phyloP scores from a whole-genome alignment of 1,140 invertebrate genomes.

The Acyrthosiphon pisum region DNA sequence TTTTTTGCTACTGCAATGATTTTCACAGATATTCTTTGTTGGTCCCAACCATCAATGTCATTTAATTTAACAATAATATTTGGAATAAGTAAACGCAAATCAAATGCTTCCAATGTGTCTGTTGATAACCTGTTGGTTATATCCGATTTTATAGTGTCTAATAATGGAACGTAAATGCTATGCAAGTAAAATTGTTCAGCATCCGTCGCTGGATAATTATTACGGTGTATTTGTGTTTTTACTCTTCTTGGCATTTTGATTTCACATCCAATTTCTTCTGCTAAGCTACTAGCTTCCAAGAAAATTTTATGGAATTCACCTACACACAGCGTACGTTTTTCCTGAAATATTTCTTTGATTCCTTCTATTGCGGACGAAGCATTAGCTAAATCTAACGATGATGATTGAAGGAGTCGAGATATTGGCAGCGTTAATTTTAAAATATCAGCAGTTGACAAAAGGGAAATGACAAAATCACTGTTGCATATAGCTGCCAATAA shows the following conservation, averaged over 20 bases:
- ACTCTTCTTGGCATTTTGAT: background rate
- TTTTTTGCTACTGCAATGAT: background rate
- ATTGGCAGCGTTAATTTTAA: too few species aligned
- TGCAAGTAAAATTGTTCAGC: too few species aligned
- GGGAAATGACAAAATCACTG: too few species aligned
- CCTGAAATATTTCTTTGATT: too few species aligned
- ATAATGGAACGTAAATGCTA: constrained; percentile 7
- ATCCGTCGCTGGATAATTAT: background rate
- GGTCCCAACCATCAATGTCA: background rate
- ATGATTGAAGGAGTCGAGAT: too few species aligned
- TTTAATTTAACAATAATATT: background rate
- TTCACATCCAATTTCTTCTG: background rate
- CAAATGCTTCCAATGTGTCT: background rate
- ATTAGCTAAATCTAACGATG: too few species aligned
- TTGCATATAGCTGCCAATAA: too few species aligned
- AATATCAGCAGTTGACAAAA: too few species aligned
- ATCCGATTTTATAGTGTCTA: background rate
- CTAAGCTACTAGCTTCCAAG: background rate
- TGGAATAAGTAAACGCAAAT: background rate
- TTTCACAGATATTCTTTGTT: background rate
- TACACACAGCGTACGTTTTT: too few species aligned
- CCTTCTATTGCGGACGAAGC: too few species aligned
- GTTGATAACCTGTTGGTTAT: constrained; percentile 7
- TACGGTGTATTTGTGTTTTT: background rate
- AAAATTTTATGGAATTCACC: background rate